Percentiles rank a stretch among this genome's conserved stretches.
phyloP scores from a whole-genome alignment of 2,113 vertebrate species.

The Ptilorrhoa leucosticta region DNA sequence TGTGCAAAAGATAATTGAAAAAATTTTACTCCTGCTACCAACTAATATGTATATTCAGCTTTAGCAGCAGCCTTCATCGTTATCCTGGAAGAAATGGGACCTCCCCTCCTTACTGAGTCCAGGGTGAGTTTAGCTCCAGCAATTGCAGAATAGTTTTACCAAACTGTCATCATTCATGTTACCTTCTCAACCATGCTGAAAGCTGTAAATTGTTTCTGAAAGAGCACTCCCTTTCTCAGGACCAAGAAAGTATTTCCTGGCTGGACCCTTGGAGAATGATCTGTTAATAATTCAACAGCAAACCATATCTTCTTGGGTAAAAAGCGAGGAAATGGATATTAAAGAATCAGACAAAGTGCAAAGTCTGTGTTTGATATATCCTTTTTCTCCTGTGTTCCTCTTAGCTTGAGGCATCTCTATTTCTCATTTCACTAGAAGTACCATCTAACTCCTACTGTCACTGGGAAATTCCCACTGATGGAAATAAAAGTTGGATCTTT shows the following conservation, averaged over 20 bases:
- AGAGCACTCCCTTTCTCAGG: background rate
- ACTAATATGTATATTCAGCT: background rate
- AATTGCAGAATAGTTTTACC: background rate
- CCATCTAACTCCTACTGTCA: background rate
- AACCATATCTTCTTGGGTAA: background rate
- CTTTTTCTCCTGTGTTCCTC: background rate
- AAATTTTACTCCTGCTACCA: background rate
- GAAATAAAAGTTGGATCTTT: background rate
- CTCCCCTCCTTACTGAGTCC: background rate
- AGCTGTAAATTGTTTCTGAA: background rate
- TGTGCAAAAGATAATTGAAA: background rate
- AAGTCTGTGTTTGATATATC: background rate
- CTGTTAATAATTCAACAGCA: background rate
- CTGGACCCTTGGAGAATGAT: background rate
- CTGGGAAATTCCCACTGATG: background rate
- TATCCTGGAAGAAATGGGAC: background rate
- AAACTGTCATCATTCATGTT: background rate
- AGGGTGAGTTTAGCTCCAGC: background rate
- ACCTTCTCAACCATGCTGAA: background rate
- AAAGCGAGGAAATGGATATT: background rate
- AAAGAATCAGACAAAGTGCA: background rate
- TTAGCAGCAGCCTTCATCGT: background rate
- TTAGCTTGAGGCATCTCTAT: background rate
- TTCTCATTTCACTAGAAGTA: background rate
- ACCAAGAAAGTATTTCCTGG: background rate